Percentiles rank a stretch among this genome's conserved stretches.
Conservation (phyloP, 1,140 invertebrate species). For the Penaeus vannamei region DNA sequence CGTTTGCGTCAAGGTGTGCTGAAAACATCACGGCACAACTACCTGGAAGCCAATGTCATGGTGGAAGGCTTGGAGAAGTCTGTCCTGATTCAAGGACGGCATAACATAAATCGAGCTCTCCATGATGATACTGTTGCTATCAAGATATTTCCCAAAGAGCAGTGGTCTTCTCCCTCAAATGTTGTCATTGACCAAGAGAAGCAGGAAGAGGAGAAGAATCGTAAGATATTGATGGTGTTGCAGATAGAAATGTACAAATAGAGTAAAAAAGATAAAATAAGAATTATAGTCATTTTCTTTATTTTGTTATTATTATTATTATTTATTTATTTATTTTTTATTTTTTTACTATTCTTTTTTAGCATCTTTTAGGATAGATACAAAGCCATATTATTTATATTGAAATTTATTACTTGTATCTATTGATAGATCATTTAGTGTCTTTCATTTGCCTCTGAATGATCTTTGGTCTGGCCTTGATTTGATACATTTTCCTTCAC, state of each 20-base stretch:
- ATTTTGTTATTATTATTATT: no score
- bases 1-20: constrained; percentile 88
- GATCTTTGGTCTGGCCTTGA: background rate
- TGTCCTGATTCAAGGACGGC: constrained; percentile 89
- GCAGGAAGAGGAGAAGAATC: constrained; percentile 76
- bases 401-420: constrained; percentile 68
- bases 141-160: constrained; percentile 88
- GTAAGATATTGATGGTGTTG: constrained; percentile 64
- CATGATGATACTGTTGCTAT: constrained; percentile 96
- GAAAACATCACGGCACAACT: constrained; percentile 90
- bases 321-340: no score
- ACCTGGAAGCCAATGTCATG: constrained; percentile 92
- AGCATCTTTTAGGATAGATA: no score
- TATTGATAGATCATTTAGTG: background rate
- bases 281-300: no score
- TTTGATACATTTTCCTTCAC: background rate
- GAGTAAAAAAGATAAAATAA: no score
- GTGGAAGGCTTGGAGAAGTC: constrained; percentile 83
- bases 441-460: background rate
- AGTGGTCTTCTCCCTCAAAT: constrained; percentile 90
- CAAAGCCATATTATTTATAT: no score
- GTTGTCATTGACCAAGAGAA: constrained; percentile 79
- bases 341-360: no score
- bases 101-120: constrained; percentile 93
- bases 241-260: constrained; percentile 17